These are phyloP conservation scores for Hoplias malabaricus DNA, from an alignment of 2,113 vertebrate genomes.

Conservation along the genomic window DNA sequence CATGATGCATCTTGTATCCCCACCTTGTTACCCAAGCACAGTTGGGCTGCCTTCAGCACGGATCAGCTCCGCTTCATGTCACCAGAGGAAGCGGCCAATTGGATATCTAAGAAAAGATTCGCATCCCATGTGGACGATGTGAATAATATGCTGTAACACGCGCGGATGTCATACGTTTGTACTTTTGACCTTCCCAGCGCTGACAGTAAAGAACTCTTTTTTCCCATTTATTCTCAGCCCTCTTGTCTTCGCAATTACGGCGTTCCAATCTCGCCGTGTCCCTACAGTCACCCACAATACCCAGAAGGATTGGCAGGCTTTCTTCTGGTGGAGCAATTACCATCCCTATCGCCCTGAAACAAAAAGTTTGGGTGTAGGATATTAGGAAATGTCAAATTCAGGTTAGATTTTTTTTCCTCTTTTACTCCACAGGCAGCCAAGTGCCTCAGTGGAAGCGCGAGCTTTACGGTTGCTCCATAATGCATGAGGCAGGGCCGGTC, in stretches of 20 bases:
- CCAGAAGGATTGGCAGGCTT: conserved; percentile 73
- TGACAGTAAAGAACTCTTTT: conserved; percentile 72
- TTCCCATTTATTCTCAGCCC: conserved; percentile 71
- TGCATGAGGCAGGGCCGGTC: conserved; percentile 67
- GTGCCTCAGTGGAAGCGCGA: conserved; percentile 60
- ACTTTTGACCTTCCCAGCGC: conserved; percentile 76
- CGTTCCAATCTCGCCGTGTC: conserved; percentile 77
- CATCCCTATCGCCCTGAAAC: conserved; percentile 74
- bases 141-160: conserved; percentile 72
- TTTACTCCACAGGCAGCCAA: conserved; percentile 69
- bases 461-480: conserved; percentile 67
- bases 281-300: conserved; percentile 78
- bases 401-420: conserved; percentile 76
- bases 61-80: conserved; percentile 69
- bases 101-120: conserved; percentile 75
- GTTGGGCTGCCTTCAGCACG: conserved; percentile 53
- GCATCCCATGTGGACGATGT: conserved; percentile 68
- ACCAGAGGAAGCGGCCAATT: conserved; percentile 63
- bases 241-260: conserved; percentile 79
- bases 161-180: conserved; percentile 73
- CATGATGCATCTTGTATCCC: conserved; percentile 62
- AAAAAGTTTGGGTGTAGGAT: conserved; percentile 75
- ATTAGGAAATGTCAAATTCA: conserved; percentile 81
- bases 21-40: conserved; percentile 63
- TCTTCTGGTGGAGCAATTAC: conserved; percentile 78